phyloP scores from a whole-genome alignment of 2,113 vertebrate species.

The Nesogale talazaci region DNA sequence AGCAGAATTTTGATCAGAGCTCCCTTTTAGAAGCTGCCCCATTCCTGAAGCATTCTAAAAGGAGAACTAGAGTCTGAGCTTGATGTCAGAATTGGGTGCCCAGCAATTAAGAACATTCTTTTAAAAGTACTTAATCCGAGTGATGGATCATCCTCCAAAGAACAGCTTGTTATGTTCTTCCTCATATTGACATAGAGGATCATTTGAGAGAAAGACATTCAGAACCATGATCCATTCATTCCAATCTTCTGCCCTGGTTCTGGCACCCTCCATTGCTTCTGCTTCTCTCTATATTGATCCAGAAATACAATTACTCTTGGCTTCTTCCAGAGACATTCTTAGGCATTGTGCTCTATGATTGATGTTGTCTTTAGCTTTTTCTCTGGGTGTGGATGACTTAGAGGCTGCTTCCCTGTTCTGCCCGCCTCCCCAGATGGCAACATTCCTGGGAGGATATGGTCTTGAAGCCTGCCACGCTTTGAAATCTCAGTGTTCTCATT shows the following conservation, averaged over 20 bases:
- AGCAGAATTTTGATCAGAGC: constrained; percentile 52
- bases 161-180: constrained; percentile 30
- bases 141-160: constrained; percentile 43
- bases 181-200: constrained; percentile 37
- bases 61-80: constrained; percentile 46
- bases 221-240: constrained; percentile 43
- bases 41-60: constrained; percentile 44
- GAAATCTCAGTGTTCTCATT: neutral
- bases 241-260: constrained; percentile 19
- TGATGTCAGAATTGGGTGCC: constrained; percentile 55
- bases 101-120: constrained; percentile 54
- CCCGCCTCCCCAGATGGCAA: no score
- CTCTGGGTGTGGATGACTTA: neutral
- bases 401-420: neutral
- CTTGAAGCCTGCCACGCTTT: constrained; percentile 8
- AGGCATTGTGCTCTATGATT: constrained; percentile 8
- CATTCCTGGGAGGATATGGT: neutral
- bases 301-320: constrained; percentile 38
- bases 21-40: constrained; percentile 39
- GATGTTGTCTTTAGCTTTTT: constrained; percentile 30
- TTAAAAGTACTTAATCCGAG: constrained; percentile 53
- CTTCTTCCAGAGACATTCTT: constrained; percentile 53
- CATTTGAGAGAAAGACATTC: constrained; percentile 40
- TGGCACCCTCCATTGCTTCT: neutral
- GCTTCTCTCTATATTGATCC: neutral